Evolutionary conservation across 2,797 vertebrate genomes (phyloP), one percentile per base, ranked within the genome.

Genomic region (Leucoraja ocellata): DNA sequence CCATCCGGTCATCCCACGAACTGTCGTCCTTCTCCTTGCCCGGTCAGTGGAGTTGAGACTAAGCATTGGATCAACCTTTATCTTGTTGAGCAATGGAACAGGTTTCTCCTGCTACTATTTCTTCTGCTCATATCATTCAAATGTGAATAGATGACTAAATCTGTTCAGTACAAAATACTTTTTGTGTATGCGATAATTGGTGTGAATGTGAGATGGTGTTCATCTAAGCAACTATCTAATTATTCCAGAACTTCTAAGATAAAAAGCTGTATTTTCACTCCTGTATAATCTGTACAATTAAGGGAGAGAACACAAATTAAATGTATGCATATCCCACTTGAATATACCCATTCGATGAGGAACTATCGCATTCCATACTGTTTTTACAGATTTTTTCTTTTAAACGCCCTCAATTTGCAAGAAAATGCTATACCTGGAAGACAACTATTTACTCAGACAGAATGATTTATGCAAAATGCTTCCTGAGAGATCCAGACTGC

Each of bases 401-500:
- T 9, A 54, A 92, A 92, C 28, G 28, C 71, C 25, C n/a, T 88
- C 16, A 63, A n/a, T 88, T 84, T 88, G n/a, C 84, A 74, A 21
- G 16, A 54, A 76, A 92, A 58, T 54, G 25, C 23, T 28, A 92
- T 92, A 76, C 58, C 73, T 39, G 36, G 36, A 92, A 76, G 39
- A 63, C 68, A 73, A 71, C 90, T 71, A 92, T 92, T 92, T 92
- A 92, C 58, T 76, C 90, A 39, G 10, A 74, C 90, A 92, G 73
- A 92, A 92, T 92, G 18, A 10, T 74, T 91, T 74, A 92, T 76
- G 71, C 71, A 92, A 76, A 92, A 92, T 76, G 73, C 71, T 92
- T 76, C 90, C 71, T 92, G 90, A 76, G 90, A 91, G 90, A 92
- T 23, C 68, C 90, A 92, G 28, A 46, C 90, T 92, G 71, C 90